A percentile compares a stretch with the other conserved stretches of the same genome.
phyloP scores from a whole-genome alignment of 2,113 vertebrate genomes.

The Psittacula cyanocephala region DNA sequence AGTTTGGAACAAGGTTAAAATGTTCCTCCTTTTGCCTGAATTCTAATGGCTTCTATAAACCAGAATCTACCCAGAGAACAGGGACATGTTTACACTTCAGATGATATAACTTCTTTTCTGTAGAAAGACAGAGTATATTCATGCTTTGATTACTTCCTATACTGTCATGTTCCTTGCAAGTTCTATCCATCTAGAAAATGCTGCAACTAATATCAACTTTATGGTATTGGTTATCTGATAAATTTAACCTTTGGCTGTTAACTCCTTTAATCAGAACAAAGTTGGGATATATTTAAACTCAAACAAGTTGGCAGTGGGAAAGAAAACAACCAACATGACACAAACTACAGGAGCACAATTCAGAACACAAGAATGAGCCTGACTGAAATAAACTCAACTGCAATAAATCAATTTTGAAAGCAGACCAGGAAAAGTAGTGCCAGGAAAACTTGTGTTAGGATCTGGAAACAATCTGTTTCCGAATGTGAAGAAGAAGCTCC shows the following conservation, averaged over 20 bases:
- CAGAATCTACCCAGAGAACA: background rate
- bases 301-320: background rate
- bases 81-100: background rate
- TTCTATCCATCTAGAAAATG: background rate
- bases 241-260: background rate
- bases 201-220: background rate
- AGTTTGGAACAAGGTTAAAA: background rate
- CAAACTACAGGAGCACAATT: background rate
- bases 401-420: conserved; percentile 53
- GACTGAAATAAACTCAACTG: conserved; percentile 37
- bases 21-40: background rate
- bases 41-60: background rate
- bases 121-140: background rate
- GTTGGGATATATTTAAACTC: background rate
- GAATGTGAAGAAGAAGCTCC: conserved; percentile 14
- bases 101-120: background rate
- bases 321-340: background rate
- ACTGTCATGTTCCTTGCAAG: background rate
- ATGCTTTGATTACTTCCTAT: background rate
- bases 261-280: background rate
- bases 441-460: conserved; percentile 34
- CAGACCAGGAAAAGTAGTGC: conserved; percentile 39
- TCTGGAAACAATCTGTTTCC: conserved; percentile 58
- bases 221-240: background rate
- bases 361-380: background rate